Base-by-base conservation (phyloP, 2,888 invertebrate genomes). In the Hipparchia sbordonii region DNA sequence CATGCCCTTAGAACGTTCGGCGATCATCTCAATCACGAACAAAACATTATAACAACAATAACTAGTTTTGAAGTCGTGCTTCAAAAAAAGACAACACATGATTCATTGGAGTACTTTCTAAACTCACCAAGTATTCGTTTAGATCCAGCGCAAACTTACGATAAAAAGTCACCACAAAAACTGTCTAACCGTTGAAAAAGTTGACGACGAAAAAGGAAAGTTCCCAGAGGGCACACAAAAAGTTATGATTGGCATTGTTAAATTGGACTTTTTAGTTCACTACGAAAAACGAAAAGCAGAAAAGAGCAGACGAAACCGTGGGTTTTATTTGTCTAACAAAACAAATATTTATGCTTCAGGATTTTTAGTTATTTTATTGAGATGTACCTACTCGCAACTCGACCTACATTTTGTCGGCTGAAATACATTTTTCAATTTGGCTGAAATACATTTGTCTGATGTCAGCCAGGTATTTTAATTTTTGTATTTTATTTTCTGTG, bases 31-130 rank as follows among this genome's bases (percentile, higher is more conserved):
- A 59, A 72, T 70, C 72, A 76, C 67, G 71, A 76, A 71, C 77
- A 6, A 6, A 48, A 48, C 48, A 6, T 48, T 6, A 77, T 75
- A 75, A 68, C 65, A 73, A 72, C 71, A 68, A 61, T 74, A 78
- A 76, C 89, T 80, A 84, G 90, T 91, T 90, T 86, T 86, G 79
- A 84, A 88, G 86, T 86, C 86, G 79, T 79, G 81, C 82, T 82
- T 82, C 85, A 84, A 82, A 82, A 84, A 86, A 87, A 87, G 84
- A 82, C 82, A 82, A 85, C 84, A 74, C 74, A 74, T 73, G 67
- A 72, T 67, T 76, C 71, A 72, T 73, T 73, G 63, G 59, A 72
- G 63, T 33, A 74, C 75, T 77, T 76, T 78, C 76, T 75, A 73
- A 75, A 76, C 60, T 70, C 80, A 81, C 87, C 23, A 23, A 23